Percentiles rank a stretch among this genome's conserved stretches.
Conservation (phyloP, 2,888 invertebrate species). For the Dicycla oo region DNA sequence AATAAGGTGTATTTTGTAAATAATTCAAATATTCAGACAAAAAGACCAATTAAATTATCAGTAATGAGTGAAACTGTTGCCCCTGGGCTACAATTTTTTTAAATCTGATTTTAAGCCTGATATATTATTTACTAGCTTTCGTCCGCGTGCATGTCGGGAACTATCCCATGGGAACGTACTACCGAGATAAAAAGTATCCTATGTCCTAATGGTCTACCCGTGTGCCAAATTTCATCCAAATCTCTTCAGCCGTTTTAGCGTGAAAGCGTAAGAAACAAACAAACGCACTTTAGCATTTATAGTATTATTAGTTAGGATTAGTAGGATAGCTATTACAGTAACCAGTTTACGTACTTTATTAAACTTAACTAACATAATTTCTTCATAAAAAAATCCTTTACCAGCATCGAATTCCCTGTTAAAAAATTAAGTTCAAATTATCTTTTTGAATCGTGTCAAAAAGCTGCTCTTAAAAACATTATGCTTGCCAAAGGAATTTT, state of each 20-base stretch:
- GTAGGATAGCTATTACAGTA: background rate
- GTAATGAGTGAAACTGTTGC: background rate
- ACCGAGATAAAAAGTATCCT: no score
- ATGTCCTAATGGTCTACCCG: no score
- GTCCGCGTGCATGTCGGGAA: no score
- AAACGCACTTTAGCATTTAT: no score
- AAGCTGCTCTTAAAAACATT: slow-evolving; percentile 1
- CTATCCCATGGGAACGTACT: no score
- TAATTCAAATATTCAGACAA: background rate
- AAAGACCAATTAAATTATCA: background rate
- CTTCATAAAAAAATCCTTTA: background rate
- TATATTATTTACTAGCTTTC: background rate
- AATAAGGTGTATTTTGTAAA: background rate
- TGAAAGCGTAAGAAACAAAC: no score
- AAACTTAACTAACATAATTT: background rate
- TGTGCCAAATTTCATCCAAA: no score
- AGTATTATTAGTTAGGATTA: no score
- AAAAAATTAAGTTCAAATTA: no score
- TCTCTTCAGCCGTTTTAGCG: no score
- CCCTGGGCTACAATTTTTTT: background rate
- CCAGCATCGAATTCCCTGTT: background rate
- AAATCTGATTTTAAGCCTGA: background rate
- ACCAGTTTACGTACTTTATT: slow-evolving; percentile 6
- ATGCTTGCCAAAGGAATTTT: slow-evolving; percentile 6
- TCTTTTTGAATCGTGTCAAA: slow-evolving; percentile 17